These are phyloP conservation scores for Epicampocera succincta DNA, from an alignment of 2,888 invertebrate genomes.

Conservation along the genomic window DNA sequence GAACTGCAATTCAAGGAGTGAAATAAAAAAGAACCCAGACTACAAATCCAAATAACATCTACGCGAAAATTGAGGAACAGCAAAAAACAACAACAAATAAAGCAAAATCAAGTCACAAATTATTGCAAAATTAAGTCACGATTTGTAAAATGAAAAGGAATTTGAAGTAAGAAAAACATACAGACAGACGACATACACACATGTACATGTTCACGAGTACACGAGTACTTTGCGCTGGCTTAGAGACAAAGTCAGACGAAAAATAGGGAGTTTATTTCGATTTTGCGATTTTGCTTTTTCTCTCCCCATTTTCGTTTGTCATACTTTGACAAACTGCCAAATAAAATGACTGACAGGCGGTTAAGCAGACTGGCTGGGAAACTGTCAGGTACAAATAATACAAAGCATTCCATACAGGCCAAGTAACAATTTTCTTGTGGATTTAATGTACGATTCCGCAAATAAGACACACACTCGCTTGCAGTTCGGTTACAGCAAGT, in stretches of 20 bases:
- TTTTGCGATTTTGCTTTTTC: neutral
- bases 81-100: conserved; percentile 44
- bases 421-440: conserved; percentile 23
- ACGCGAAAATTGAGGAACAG: conserved; percentile 14
- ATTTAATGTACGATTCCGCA: conserved; percentile 11
- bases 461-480: conserved; percentile 21
- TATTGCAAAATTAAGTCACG: conserved; percentile 78
- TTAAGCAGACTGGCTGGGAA: conserved; percentile 65
- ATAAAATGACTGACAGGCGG: conserved; percentile 60
- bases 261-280: conserved; percentile 48
- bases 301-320: neutral
- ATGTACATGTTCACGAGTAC: neutral
- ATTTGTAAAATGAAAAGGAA: conserved; percentile 74
- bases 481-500: conserved; percentile 48
- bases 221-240: conserved; percentile 21
- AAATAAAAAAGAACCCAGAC: conserved; percentile 24
- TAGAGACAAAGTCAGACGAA: conserved; percentile 35
- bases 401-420: neutral
- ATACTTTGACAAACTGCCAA: conserved; percentile 66
- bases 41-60: conserved; percentile 64
- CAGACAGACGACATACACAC: neutral
- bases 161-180: conserved; percentile 52
- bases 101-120: conserved; percentile 71
- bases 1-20: conserved; percentile 72
- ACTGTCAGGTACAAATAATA: conserved; percentile 26